A percentile compares a stretch with the other conserved stretches of the same genome.
These are phyloP conservation scores for Formicarius rufipectus DNA, from an alignment of 2,113 vertebrate species.

Conservation along the genomic window DNA sequence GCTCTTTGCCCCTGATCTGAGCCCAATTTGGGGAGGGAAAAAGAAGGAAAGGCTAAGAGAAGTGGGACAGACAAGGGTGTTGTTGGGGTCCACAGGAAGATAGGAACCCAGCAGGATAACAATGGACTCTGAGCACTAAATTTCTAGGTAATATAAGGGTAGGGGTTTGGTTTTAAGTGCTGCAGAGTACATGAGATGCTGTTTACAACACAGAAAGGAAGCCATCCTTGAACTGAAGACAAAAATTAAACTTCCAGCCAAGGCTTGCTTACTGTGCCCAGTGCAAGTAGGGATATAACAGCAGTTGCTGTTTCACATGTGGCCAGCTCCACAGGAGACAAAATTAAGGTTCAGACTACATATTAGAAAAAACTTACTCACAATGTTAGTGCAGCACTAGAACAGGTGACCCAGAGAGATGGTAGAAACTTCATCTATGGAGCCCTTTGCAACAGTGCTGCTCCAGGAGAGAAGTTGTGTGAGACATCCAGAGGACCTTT, in stretches of 20 bases:
- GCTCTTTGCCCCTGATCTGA: background rate
- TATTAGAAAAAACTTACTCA: background rate
- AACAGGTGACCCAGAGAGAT: background rate
- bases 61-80: background rate
- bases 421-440: background rate
- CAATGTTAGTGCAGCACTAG: background rate
- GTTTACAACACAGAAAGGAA: background rate
- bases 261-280: background rate
- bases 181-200: background rate
- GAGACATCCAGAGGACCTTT: background rate
- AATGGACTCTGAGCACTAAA: background rate
- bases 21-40: background rate
- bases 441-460: background rate
- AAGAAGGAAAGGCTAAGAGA: background rate
- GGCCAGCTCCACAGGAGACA: background rate
- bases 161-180: background rate
- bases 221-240: background rate
- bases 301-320: background rate
- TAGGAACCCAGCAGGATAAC: background rate
- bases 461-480: background rate
- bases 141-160: background rate
- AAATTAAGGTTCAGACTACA: background rate
- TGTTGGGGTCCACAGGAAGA: background rate
- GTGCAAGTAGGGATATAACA: background rate
- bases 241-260: background rate